Evolutionary conservation across 2,888 invertebrate genomes (phyloP).

Genomic region (Lepidocyrtoides sp.): DNA sequence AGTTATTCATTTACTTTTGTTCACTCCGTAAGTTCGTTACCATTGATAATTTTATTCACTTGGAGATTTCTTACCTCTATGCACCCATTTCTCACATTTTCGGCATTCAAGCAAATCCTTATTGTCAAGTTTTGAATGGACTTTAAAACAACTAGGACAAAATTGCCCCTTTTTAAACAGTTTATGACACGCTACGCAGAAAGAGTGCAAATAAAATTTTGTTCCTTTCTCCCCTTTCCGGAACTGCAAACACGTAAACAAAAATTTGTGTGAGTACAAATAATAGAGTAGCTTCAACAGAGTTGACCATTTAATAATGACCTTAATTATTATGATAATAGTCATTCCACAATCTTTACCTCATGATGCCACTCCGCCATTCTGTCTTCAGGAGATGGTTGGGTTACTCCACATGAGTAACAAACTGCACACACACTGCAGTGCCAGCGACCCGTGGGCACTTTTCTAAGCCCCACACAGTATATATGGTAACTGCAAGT

Average conservation of each 20-base stretch:
- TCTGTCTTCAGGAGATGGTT: slow-evolving; percentile 87
- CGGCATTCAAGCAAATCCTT: slow-evolving; percentile 87
- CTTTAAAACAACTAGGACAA: slow-evolving; percentile 91
- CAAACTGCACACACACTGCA: slow-evolving; percentile 93
- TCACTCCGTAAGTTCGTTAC: too few relatives aligned
- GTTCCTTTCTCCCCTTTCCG: slow-evolving; percentile 88
- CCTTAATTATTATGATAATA: too few relatives aligned
- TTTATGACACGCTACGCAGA: slow-evolving; percentile 91
- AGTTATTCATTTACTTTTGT: neutral
- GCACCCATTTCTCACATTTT: slow-evolving; percentile 88
- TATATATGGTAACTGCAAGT: slow-evolving; percentile 95
- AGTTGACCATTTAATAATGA: neutral
- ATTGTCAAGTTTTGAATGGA: slow-evolving; percentile 88
- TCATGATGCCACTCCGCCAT: slow-evolving; percentile 88
- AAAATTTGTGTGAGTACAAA: too few relatives aligned
- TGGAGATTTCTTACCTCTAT: slow-evolving; percentile 87
- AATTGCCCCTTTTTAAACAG: slow-evolving; percentile 92
- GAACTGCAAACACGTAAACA: slow-evolving; percentile 86
- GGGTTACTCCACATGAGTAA: slow-evolving; percentile 88
- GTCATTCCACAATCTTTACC: slow-evolving; percentile 83
- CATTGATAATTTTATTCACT: too few relatives aligned
- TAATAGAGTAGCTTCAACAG: neutral
- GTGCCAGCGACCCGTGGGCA: slow-evolving; percentile 96
- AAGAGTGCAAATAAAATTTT: slow-evolving; percentile 87
- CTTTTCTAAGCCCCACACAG: slow-evolving; percentile 93